Conservation (phyloP, 1,140 invertebrate genomes). For the Eumaeus atala region DNA sequence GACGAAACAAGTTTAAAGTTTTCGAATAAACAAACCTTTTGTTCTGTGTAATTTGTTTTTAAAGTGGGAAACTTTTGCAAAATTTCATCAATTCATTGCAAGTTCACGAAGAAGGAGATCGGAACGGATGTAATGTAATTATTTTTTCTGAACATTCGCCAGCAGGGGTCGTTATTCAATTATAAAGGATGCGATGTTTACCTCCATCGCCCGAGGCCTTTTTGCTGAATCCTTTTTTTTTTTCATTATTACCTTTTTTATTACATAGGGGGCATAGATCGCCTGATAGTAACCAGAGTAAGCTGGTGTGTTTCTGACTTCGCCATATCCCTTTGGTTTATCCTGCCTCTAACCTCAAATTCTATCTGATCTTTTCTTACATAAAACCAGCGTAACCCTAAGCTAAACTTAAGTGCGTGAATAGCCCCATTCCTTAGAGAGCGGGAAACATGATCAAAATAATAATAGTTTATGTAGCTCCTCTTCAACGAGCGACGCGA, state of each 20-base stretch:
- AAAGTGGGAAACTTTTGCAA: neutral
- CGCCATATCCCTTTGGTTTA: no score
- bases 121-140: constrained; percentile 4
- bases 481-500: no score
- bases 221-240: constrained; percentile 3
- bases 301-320: no score
- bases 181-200: neutral
- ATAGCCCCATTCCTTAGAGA: no score
- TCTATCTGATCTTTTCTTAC: no score
- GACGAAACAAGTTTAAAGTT: neutral
- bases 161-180: neutral
- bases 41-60: constrained; percentile 7
- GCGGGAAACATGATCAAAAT: no score
- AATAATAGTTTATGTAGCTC: no score
- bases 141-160: constrained; percentile 8
- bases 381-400: no score
- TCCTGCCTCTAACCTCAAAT: no score
- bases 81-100: constrained; percentile 6
- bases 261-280: no score
- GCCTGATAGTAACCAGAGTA: no score
- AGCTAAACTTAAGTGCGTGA: no score
- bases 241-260: constrained; percentile 5
- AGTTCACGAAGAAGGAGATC: neutral
- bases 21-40: constrained; percentile 2
- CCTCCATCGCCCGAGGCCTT: neutral